Evolutionary conservation across 2,888 invertebrate species (phyloP).

Genomic region (Congeria kusceri): DNA sequence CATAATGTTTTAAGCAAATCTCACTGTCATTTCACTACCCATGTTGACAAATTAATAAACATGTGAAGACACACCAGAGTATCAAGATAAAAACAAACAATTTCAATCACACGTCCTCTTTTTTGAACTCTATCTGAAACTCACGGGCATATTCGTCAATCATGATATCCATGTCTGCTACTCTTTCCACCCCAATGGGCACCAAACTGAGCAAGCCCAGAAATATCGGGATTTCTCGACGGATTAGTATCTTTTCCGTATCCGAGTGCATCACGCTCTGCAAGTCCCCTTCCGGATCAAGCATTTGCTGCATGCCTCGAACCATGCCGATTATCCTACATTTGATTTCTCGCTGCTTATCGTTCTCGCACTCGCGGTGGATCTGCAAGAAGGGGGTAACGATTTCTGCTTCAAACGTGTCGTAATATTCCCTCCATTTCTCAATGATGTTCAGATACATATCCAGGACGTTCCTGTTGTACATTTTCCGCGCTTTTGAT

Average conservation of each 20-base stretch:
- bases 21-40: no score
- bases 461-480: conserved; percentile 65
- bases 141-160: conserved; percentile 78
- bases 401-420: conserved; percentile 65
- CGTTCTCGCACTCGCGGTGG: conserved; percentile 73
- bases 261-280: conserved; percentile 65
- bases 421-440: conserved; percentile 53
- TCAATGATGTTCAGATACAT: conserved; percentile 65
- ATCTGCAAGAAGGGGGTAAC: conserved; percentile 74
- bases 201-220: conserved; percentile 76
- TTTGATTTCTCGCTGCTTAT: conserved; percentile 74
- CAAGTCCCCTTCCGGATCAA: conserved; percentile 68
- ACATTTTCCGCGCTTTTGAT: conserved; percentile 63
- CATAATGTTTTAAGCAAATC: no score
- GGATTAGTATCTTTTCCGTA: conserved; percentile 70
- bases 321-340: conserved; percentile 61
- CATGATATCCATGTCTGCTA: conserved; percentile 74
- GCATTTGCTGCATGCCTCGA: conserved; percentile 62
- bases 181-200: conserved; percentile 71
- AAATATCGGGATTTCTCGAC: conserved; percentile 74
- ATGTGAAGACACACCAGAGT: no score
- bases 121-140: conserved; percentile 52
- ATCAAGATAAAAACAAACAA: no score
- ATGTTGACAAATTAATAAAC: no score
- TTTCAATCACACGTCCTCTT: not conserved